Conservation (phyloP, 1,140 invertebrate genomes). For the Ips typographus region DNA sequence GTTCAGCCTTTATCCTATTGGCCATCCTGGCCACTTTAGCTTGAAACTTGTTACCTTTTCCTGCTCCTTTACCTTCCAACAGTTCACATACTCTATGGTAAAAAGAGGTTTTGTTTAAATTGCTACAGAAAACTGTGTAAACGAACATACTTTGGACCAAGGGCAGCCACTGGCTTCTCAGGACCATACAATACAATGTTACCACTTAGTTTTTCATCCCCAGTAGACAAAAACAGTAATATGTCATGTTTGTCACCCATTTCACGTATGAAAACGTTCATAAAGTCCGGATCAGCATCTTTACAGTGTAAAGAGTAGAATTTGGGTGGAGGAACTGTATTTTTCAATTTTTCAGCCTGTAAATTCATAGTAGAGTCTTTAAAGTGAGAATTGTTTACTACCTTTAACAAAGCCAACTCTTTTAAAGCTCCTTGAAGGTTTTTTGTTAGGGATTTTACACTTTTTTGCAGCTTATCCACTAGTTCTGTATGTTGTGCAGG, state of each 20-base stretch:
- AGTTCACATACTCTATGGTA: conserved; percentile 58
- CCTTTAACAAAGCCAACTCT: conserved; percentile 58
- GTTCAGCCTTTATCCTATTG: conserved; percentile 53
- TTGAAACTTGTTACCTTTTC: conserved; percentile 59
- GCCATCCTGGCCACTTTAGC: conserved; percentile 61
- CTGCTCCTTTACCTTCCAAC: conserved; percentile 65
- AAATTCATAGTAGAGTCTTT: conserved; percentile 31
- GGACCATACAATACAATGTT: conserved; percentile 66
- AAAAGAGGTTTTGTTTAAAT: neutral
- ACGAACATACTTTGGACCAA: conserved; percentile 55
- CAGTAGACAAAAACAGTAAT: conserved; percentile 66
- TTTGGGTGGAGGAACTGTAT: conserved; percentile 54
- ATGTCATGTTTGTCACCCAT: conserved; percentile 57
- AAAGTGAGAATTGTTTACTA: neutral
- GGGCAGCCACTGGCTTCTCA: conserved; percentile 51
- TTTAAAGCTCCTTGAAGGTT: conserved; percentile 62
- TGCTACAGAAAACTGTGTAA: neutral
- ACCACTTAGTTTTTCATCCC: conserved; percentile 67
- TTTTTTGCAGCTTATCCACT: conserved; percentile 71
- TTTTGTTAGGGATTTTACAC: conserved; percentile 65
- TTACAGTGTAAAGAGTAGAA: conserved; percentile 65
- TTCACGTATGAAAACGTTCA: conserved; percentile 65
- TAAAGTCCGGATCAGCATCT: conserved; percentile 74
- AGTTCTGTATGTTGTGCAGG: conserved; percentile 67
- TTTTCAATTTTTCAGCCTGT: conserved; percentile 64